These are phyloP conservation scores for Ennomos quercinarius DNA, from an alignment of 2,888 invertebrate genomes.

Conservation along the genomic window DNA sequence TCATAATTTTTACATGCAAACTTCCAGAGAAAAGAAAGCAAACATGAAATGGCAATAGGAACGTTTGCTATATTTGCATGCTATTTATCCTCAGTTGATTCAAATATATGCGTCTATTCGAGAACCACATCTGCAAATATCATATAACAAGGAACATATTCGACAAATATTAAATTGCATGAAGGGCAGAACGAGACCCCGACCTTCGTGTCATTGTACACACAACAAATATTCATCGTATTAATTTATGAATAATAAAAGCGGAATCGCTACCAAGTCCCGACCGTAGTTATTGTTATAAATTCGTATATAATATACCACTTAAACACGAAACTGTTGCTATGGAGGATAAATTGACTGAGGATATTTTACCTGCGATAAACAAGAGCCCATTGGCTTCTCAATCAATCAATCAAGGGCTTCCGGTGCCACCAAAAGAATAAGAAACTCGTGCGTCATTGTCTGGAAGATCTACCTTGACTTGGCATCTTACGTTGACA, in stretches of 20 bases:
- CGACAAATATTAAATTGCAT: constrained; percentile 26
- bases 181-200: constrained; percentile 31
- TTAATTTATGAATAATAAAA: constrained; percentile 35
- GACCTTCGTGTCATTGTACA: constrained; percentile 32
- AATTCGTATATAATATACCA: constrained; percentile 23
- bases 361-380: constrained; percentile 29
- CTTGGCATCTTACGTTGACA: constrained; percentile 18
- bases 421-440: constrained; percentile 13
- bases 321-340: constrained; percentile 21
- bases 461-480: constrained; percentile 9
- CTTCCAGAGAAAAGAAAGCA: no score
- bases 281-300: constrained; percentile 31
- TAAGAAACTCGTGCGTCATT: constrained; percentile 26
- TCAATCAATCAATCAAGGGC: constrained; percentile 35
- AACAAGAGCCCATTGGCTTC: constrained; percentile 31
- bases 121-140: not conserved
- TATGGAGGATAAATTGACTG: constrained; percentile 24
- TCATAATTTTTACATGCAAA: no score
- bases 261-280: constrained; percentile 7
- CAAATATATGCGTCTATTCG: no score
- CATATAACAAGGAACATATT: constrained; percentile 8
- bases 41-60: no score
- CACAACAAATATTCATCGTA: constrained; percentile 32
- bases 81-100: no score
- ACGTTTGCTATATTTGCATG: no score